Base-by-base conservation (phyloP, 1,140 invertebrate genomes). In the Apis mellifera region DNA sequence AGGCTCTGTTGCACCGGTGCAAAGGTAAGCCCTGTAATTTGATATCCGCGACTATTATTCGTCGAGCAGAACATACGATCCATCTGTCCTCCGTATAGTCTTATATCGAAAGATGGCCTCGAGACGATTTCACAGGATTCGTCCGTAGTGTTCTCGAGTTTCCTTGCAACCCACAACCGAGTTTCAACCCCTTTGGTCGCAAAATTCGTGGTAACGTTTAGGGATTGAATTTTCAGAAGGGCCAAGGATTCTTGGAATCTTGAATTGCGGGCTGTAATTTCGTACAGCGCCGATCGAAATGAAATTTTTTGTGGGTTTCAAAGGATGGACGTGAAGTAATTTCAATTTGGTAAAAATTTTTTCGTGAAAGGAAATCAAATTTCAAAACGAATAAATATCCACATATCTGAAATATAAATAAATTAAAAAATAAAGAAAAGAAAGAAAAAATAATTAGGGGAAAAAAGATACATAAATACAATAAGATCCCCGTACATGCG, bases 1-100 rank as follows among this genome's bases (percentile, higher is more conserved):
- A 98, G 92, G 95, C 96, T 11, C 95, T 98, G 68, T 94, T 99
- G 5, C 95, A 96, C 75, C 94, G 95, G 79, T 96, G 94, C 94
- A 96, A 93, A 94, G 96, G 91, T 97, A 95, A 59, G 81, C 79
- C 68, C 57, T 69, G 57, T 32, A 64, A 73, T 42, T 5, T 54
- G 76, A 82, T 84, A 57, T 77, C 57, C 50, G n/a, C 26, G 32
- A 1, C 5, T 11, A 19, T 84, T 52, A 79, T 81, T 68, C 79
- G 48, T 60, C 32, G 48, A 19, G n/a, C n/a, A 76, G 72, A 68
- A 82, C 62, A 62, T 42, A 48, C 15, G 68, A 79, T 64, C n/a
- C 57, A 21, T 11, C 71, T 1, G 13, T 76, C 62, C 23, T 19
- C 32, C 32, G 60, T 13, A n/a, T 21, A 59, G 70, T 74, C n/a